Evolutionary conservation across 2,888 invertebrate genomes (phyloP).

Genomic region (Drosophila kanekoi): DNA sequence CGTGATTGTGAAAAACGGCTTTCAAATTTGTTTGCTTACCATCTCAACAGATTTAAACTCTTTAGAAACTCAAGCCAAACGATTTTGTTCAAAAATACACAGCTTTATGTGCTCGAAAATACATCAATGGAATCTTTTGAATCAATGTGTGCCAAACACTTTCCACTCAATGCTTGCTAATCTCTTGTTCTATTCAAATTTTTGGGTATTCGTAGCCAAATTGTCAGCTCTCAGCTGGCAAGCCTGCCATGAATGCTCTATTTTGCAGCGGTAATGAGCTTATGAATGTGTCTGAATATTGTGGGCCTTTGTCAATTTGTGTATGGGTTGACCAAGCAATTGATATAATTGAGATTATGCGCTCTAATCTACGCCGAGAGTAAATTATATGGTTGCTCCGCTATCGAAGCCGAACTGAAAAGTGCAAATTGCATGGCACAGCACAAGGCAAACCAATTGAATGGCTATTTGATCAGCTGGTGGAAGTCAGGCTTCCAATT

Average conservation of each 20-base stretch:
- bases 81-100: not conserved
- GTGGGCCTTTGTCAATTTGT: slow-evolving; percentile 7
- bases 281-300: slow-evolving; percentile 16
- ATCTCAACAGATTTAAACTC: no score
- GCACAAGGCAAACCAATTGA: slow-evolving; percentile 30
- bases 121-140: not conserved
- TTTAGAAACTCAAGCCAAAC: not conserved
- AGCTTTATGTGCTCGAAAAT: not conserved
- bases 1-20: no score
- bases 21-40: no score
- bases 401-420: slow-evolving; percentile 45
- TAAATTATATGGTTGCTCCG: slow-evolving; percentile 42
- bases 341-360: slow-evolving; percentile 72
- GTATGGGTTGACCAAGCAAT: slow-evolving; percentile 42
- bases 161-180: slow-evolving; percentile 1
- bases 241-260: slow-evolving; percentile 8
- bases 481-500: not conserved
- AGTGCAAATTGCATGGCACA: slow-evolving; percentile 64
- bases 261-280: slow-evolving; percentile 20
- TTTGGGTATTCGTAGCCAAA: slow-evolving; percentile 3
- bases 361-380: slow-evolving; percentile 41
- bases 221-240: slow-evolving; percentile 1
- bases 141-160: not conserved
- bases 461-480: not conserved
- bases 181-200: not conserved